phyloP scores from a whole-genome alignment of 2,113 vertebrate genomes.

The Corythaixoides concolor region DNA sequence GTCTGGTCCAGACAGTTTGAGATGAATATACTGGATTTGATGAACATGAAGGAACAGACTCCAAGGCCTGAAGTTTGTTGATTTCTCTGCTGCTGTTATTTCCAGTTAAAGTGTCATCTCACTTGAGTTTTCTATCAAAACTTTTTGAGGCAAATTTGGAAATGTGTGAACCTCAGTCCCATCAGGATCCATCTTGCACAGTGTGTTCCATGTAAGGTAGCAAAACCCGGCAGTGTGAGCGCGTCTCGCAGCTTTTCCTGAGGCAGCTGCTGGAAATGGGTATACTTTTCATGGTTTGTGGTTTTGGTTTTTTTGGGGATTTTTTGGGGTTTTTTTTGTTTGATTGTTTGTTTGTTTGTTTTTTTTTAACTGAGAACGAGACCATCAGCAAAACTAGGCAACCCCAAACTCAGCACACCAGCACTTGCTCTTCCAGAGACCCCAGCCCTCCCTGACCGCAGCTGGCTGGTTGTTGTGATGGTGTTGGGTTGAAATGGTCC shows the following conservation, averaged over 20 bases:
- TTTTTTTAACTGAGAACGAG: neutral
- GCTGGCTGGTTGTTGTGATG: neutral
- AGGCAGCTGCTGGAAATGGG: neutral
- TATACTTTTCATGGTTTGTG: neutral
- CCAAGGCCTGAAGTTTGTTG: constrained; percentile 54
- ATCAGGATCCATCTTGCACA: neutral
- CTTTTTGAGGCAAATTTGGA: neutral
- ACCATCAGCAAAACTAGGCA: neutral
- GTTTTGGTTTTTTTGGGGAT: no score
- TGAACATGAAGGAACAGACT: neutral
- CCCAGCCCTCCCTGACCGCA: neutral
- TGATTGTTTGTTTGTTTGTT: no score
- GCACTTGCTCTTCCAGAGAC: neutral
- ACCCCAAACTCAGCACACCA: neutral
- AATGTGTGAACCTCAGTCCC: constrained; percentile 20
- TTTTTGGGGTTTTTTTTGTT: no score
- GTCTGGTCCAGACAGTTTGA: constrained; percentile 20
- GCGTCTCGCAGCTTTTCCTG: neutral
- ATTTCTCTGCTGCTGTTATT: constrained; percentile 56
- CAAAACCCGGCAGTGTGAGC: neutral
- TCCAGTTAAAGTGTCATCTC: constrained; percentile 52
- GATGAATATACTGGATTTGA: neutral
- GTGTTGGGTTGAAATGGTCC: neutral
- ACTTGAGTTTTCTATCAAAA: constrained; percentile 29
- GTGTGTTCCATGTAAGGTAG: neutral